phyloP scores from a whole-genome alignment of 1,140 invertebrate genomes.

The Drosophila arizonae region DNA sequence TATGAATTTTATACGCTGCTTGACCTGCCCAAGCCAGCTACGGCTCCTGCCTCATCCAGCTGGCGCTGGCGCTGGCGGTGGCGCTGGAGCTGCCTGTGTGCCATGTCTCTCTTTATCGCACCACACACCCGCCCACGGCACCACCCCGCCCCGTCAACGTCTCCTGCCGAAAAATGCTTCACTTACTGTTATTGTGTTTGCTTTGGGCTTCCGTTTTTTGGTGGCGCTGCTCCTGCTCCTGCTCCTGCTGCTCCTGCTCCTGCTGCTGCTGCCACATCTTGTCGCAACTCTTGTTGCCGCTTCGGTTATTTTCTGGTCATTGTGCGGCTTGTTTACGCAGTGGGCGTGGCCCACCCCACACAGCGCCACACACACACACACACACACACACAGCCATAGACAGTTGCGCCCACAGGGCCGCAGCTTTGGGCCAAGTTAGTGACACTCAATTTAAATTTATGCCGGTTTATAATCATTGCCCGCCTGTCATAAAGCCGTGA shows the following conservation, averaged over 20 bases:
- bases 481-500: constrained; percentile 55
- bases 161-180: constrained; percentile 33
- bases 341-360: constrained; percentile 19
- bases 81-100: background rate
- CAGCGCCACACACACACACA: background rate
- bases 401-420: constrained; percentile 6
- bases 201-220: constrained; percentile 52
- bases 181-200: constrained; percentile 65
- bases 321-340: constrained; percentile 60
- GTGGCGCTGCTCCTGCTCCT: background rate
- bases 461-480: constrained; percentile 65
- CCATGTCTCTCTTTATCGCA: background rate
- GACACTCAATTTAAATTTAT: constrained; percentile 67
- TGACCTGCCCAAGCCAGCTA: constrained; percentile 53
- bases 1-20: constrained; percentile 79
- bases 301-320: constrained; percentile 64
- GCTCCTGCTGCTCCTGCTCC: background rate
- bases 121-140: background rate
- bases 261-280: constrained; percentile 29
- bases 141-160: too few species aligned
- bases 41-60: background rate
- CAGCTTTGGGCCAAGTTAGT: constrained; percentile 45
- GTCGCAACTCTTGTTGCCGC: constrained; percentile 49
- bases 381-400: background rate
- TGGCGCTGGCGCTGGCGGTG: background rate